These are phyloP conservation scores for Grantiella picta DNA, from an alignment of 2,113 vertebrate species.

Conservation along the genomic window DNA sequence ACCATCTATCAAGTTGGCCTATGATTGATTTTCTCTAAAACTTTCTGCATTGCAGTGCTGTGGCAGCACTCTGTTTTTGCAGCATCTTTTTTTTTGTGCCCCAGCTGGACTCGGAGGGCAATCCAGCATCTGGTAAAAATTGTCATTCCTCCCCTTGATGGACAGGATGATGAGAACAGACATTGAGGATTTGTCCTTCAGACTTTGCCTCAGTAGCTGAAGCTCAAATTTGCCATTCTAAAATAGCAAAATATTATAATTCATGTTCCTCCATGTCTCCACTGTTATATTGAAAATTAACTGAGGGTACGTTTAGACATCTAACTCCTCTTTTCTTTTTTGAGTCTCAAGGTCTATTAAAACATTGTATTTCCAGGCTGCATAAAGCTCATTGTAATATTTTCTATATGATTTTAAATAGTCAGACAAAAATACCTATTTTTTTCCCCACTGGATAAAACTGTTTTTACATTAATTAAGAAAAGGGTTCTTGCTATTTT, in stretches of 20 bases:
- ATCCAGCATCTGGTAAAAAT: not conserved
- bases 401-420: not conserved
- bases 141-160: not conserved
- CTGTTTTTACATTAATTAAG: not conserved
- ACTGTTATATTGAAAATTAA: not conserved
- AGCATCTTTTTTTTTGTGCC: not conserved
- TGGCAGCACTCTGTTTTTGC: constrained; percentile 12
- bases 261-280: not conserved
- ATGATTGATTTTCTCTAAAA: constrained; percentile 59
- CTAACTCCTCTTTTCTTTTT: not conserved
- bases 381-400: not conserved
- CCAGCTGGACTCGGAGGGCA: not conserved
- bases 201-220: not conserved
- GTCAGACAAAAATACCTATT: not conserved
- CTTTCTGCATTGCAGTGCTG: constrained; percentile 29
- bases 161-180: not conserved
- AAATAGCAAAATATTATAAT: not conserved
- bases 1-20: constrained; percentile 32
- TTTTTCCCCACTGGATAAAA: not conserved
- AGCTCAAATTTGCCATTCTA: not conserved
- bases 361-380: not conserved
- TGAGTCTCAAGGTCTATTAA: not conserved
- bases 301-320: not conserved
- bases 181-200: not conserved
- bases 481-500: not conserved